phyloP scores from a whole-genome alignment of 2,888 invertebrate genomes.

The Agriopis aurantiaria region DNA sequence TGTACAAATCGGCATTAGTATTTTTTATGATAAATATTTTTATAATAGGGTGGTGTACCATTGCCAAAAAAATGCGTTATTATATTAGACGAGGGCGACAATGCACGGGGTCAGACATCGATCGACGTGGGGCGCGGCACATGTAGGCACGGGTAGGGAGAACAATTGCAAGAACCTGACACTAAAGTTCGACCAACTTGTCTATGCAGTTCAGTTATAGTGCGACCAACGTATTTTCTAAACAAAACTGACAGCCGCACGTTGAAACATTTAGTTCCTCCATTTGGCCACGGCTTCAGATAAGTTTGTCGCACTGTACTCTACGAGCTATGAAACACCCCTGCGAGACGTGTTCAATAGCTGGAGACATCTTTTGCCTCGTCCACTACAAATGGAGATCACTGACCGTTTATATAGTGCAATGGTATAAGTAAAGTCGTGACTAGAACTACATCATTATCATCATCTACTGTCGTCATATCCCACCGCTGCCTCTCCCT shows the following conservation, averaged over 20 bases:
- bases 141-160: conserved; percentile 57
- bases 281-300: background rate
- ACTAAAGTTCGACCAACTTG: conserved; percentile 34
- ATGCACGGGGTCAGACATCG: conserved; percentile 79
- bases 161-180: conserved; percentile 61
- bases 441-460: too few species aligned
- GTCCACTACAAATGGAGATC: conserved; percentile 48
- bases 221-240: background rate
- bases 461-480: background rate
- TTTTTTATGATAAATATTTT: background rate
- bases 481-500: background rate
- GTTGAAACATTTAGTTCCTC: background rate
- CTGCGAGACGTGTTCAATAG: conserved; percentile 47
- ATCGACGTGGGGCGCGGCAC: conserved; percentile 66
- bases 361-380: conserved; percentile 34
- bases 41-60: background rate
- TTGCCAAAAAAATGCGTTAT: conserved; percentile 61
- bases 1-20: background rate
- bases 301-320: conserved; percentile 34
- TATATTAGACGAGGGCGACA: conserved; percentile 70
- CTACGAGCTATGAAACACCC: conserved; percentile 44
- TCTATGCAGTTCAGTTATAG: background rate
- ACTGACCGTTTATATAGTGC: conserved; percentile 46
- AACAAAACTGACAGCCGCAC: background rate
- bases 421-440: conserved; percentile 20